These are phyloP conservation scores for Stigmatopora argus DNA, from an alignment of 2,113 vertebrate species.

Conservation along the genomic window DNA sequence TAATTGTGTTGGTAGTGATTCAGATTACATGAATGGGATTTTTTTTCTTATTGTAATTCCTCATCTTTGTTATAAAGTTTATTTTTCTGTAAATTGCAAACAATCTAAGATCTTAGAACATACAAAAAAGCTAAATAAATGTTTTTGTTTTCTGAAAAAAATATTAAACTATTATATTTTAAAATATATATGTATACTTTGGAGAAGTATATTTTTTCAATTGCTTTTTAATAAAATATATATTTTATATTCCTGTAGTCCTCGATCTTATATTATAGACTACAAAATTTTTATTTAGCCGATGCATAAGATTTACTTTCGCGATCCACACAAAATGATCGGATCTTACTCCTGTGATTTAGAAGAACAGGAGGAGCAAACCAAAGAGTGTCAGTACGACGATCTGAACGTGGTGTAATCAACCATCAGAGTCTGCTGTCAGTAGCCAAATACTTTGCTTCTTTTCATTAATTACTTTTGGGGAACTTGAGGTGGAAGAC, in stretches of 20 bases:
- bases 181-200: no score
- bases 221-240: no score
- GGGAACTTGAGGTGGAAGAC: slow-evolving; percentile 48
- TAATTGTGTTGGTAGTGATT: neutral
- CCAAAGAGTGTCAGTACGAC: slow-evolving; percentile 39
- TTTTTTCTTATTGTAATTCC: neutral
- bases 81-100: neutral
- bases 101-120: neutral
- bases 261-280: no score
- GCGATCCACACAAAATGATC: neutral
- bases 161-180: no score
- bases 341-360: neutral
- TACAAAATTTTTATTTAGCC: neutral
- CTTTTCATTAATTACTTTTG: slow-evolving; percentile 67
- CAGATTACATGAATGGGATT: neutral
- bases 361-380: neutral
- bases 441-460: slow-evolving; percentile 56
- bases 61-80: neutral
- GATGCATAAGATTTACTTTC: neutral
- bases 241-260: no score
- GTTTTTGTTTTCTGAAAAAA: no score
- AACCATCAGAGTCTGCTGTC: slow-evolving; percentile 63
- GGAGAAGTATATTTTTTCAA: no score
- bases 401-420: slow-evolving; percentile 47
- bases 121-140: no score